phyloP scores from a whole-genome alignment of 2,888 invertebrate species.

The Agapostemon virescens region DNA sequence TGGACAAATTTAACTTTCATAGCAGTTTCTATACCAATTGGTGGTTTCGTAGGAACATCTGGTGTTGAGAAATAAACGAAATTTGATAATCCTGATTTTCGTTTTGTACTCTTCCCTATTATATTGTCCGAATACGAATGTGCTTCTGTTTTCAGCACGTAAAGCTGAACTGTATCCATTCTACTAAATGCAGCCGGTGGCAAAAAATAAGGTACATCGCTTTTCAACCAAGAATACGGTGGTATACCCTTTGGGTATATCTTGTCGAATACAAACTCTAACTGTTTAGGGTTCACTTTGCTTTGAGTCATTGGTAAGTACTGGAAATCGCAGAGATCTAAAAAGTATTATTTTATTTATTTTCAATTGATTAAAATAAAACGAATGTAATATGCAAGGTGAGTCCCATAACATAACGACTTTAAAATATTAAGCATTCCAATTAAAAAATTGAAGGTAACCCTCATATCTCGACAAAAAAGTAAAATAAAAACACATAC shows the following conservation, averaged over 20 bases:
- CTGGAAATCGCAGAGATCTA: slow-evolving; percentile 95
- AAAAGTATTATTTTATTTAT: background rate
- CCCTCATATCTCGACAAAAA: no score
- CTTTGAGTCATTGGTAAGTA: slow-evolving; percentile 87
- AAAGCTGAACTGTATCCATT: slow-evolving; percentile 83
- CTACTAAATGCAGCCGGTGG: slow-evolving; percentile 91
- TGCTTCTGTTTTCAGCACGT: slow-evolving; percentile 75
- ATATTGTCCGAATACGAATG: slow-evolving; percentile 76
- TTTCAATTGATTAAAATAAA: background rate
- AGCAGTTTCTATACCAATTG: slow-evolving; percentile 83
- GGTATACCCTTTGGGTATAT: slow-evolving; percentile 84
- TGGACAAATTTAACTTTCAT: slow-evolving; percentile 80
- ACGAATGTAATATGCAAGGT: background rate
- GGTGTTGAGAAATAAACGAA: slow-evolving; percentile 85
- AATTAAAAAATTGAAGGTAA: no score
- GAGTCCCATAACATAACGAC: no score
- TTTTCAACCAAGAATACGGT: slow-evolving; percentile 83
- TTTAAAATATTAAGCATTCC: no score
- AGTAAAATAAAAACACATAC: no score
- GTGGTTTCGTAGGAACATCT: slow-evolving; percentile 85
- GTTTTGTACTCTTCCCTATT: slow-evolving; percentile 82
- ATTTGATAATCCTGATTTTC: slow-evolving; percentile 83
- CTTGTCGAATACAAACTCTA: slow-evolving; percentile 84
- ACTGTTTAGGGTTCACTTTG: slow-evolving; percentile 78
- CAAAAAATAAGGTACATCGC: slow-evolving; percentile 84